These are phyloP conservation scores for Thalpophila matura DNA, from an alignment of 2,888 invertebrate species.

Conservation along the genomic window DNA sequence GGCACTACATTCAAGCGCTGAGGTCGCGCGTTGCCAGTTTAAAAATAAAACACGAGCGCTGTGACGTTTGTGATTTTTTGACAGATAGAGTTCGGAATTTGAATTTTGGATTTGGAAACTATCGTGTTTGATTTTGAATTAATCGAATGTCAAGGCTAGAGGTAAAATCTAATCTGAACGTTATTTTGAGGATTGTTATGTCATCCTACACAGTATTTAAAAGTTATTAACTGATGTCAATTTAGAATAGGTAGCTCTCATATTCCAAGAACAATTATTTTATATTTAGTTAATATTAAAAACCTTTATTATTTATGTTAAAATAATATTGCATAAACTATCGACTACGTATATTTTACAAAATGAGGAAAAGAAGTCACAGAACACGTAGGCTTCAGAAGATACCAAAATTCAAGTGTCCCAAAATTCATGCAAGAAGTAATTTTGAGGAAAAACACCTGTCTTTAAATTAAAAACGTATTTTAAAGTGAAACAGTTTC, in stretches of 20 bases:
- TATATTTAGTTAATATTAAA: no score
- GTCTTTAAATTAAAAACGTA: no score
- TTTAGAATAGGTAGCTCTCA: no score
- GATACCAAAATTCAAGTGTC: no score
- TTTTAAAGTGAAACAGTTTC: no score
- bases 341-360: not conserved
- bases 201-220: slow-evolving; percentile 11
- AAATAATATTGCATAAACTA: no score
- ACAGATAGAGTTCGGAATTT: slow-evolving; percentile 59
- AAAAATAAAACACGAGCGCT: slow-evolving; percentile 83
- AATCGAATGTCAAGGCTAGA: slow-evolving; percentile 17
- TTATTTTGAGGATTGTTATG: slow-evolving; percentile 3
- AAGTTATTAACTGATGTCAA: no score
- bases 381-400: not conserved
- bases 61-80: slow-evolving; percentile 72
- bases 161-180: slow-evolving; percentile 19
- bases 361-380: not conserved
- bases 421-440: no score
- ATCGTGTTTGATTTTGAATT: slow-evolving; percentile 13
- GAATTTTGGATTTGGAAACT: slow-evolving; percentile 29
- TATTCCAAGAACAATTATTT: no score
- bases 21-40: slow-evolving; percentile 86
- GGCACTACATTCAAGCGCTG: slow-evolving; percentile 89
- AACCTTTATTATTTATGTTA: no score
- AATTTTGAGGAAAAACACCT: no score